Conservation (phyloP, 2,888 invertebrate genomes). For the Craniophora ligustri region DNA sequence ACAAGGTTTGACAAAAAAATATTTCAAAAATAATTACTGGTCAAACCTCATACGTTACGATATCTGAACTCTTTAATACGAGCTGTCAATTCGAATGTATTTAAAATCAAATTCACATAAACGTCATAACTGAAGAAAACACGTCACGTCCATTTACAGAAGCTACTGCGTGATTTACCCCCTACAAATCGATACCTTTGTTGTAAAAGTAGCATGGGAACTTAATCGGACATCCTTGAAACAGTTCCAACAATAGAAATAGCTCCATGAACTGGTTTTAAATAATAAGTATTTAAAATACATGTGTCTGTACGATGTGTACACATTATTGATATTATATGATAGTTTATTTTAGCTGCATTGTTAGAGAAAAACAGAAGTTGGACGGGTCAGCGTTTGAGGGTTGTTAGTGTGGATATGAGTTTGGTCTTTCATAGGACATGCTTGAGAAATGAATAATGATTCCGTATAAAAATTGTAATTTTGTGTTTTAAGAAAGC, state of each 20-base stretch:
- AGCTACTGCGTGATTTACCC: slow-evolving; percentile 73
- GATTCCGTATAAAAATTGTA: not conserved
- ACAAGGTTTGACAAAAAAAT: not conserved
- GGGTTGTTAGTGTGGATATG: slow-evolving; percentile 55
- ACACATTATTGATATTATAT: slow-evolving; percentile 88
- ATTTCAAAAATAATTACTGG: not conserved
- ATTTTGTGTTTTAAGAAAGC: not conserved
- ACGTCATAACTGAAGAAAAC: slow-evolving; percentile 80
- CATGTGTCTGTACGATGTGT: slow-evolving; percentile 83
- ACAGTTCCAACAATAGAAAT: slow-evolving; percentile 52
- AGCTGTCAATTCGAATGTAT: slow-evolving; percentile 63
- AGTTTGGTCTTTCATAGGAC: slow-evolving; percentile 9
- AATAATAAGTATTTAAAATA: slow-evolving; percentile 88
- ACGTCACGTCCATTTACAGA: slow-evolving; percentile 81
- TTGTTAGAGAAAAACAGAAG: slow-evolving; percentile 64
- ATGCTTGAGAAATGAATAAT: not conserved
- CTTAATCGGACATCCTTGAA: slow-evolving; percentile 72
- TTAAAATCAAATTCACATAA: slow-evolving; percentile 74
- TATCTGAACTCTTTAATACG: slow-evolving; percentile 29
- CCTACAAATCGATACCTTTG: slow-evolving; percentile 81
- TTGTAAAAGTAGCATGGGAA: slow-evolving; percentile 79
- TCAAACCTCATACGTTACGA: not conserved
- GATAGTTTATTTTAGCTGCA: slow-evolving; percentile 83
- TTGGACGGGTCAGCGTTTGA: slow-evolving; percentile 58
- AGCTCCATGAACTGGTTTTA: slow-evolving; percentile 80